These are phyloP conservation scores for Ictalurus punctatus DNA, from an alignment of 2,113 vertebrate genomes.

Conservation along the genomic window DNA sequence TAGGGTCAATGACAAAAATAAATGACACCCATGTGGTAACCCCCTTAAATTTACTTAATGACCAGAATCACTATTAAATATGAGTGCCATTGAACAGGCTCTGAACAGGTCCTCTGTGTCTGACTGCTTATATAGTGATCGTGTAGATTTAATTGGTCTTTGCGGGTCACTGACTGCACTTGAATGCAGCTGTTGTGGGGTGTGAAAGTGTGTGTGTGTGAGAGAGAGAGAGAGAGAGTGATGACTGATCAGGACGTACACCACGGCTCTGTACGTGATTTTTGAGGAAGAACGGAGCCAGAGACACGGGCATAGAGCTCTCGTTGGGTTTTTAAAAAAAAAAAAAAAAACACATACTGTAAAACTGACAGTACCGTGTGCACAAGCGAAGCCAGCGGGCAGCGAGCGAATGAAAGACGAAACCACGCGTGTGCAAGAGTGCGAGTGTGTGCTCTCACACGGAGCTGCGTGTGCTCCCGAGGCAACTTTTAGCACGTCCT, in stretches of 20 bases:
- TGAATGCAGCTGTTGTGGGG: background rate
- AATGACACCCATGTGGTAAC: background rate
- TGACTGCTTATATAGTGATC: background rate
- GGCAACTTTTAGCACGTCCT: constrained; percentile 14
- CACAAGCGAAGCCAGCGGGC: constrained; percentile 8
- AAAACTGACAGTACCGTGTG: constrained; percentile 1
- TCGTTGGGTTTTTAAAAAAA: background rate
- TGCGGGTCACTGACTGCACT: constrained; percentile 7
- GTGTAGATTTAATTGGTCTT: constrained; percentile 12
- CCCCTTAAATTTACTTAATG: background rate
- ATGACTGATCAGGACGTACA: constrained; percentile 20
- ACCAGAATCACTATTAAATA: background rate
- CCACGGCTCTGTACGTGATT: constrained; percentile 30
- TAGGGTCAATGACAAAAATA: background rate
- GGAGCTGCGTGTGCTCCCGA: background rate
- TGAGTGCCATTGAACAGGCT: background rate
- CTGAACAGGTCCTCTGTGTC: constrained; percentile 5
- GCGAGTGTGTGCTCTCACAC: background rate
- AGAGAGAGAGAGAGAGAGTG: background rate
- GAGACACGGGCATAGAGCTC: background rate
- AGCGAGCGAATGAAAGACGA: constrained; percentile 10
- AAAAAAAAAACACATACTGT: background rate
- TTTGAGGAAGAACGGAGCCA: background rate
- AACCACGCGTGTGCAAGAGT: background rate
- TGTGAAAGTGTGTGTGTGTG: constrained; percentile 8